Evolutionary conservation across 2,113 vertebrate genomes (phyloP).

Genomic region (Muntiacus muntjak): DNA sequence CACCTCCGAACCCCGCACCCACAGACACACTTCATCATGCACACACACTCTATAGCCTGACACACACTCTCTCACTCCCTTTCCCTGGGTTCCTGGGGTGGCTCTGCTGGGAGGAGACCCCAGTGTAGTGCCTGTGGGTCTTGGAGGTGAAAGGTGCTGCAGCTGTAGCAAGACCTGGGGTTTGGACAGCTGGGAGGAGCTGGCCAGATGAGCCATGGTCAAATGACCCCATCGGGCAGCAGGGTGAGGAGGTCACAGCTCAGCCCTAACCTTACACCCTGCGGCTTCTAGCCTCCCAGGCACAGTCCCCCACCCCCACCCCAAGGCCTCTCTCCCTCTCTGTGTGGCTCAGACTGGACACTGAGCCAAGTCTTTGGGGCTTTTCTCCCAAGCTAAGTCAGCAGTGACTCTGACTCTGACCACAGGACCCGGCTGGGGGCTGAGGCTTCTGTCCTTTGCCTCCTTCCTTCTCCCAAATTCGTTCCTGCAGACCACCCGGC

Average conservation of each 20-base stretch:
- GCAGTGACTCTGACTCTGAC: background rate
- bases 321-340: background rate
- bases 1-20: background rate
- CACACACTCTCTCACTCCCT: background rate
- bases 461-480: background rate
- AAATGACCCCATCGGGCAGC: background rate
- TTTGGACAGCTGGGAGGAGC: background rate
- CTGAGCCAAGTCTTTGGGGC: background rate
- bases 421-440: background rate
- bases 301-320: background rate
- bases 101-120: constrained; percentile 4
- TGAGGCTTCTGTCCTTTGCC: background rate
- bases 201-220: background rate
- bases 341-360: fast-evolving
- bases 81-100: background rate
- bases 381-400: background rate
- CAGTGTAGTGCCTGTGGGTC: background rate
- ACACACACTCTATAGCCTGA: background rate
- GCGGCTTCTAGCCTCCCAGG: background rate
- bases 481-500: background rate
- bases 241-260: background rate
- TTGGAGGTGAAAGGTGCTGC: background rate
- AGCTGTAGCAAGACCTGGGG: fast-evolving
- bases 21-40: background rate
- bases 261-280: background rate